Evolutionary conservation across 2,888 invertebrate genomes (phyloP), one percentile per base, ranked within the genome.

Genomic region (Diaperis boleti): DNA sequence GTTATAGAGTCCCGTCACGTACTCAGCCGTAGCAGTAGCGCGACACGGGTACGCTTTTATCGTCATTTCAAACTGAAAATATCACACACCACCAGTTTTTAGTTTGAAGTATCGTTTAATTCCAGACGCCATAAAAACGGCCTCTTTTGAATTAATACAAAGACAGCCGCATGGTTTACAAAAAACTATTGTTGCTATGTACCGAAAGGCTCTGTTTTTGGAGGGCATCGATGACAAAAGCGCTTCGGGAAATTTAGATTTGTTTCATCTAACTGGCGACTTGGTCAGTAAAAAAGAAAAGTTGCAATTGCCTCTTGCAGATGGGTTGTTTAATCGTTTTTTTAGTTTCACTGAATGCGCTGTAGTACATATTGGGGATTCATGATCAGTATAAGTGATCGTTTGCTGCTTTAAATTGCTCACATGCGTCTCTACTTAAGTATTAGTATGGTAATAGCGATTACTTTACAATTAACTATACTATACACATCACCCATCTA

Each of bases 41-140:
- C 77, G 78, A 79, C 78, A 78, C 76, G 78, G 76, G 76, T 78
- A 77, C 78, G 77, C 78, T 79, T 78, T 79, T 78, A 79, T 77
- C 78, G 78, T 77, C 78, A 76, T 77, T 78, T 78, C 77, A 76
- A 78, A 77, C 77, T 74, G 76, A 79, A 79, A 78, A 78, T 78
- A 78, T 78, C 77, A 77, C 76, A 78, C 76, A 76, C 77, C 77
- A 73, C 73, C 74, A 76, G 75, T 76, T 78, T 77, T 78, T 78
- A 76, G 73, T 71, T 74, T 71, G 71, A 65, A 70, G 66, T 74
- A 75, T 74, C 72, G 69, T 72, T 69, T 68, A 68, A 69, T 69
- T 69, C 69, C 60, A 66, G 68, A 66, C 64, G 56, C 59, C 45
- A 61, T 65, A 69, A 69, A 69, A 69, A 65, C 62, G 26, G 64